Evolutionary conservation across 2,797 vertebrate species (phyloP), one percentile per base, ranked within the genome.

Genomic region (Sciaenops ocellatus): DNA sequence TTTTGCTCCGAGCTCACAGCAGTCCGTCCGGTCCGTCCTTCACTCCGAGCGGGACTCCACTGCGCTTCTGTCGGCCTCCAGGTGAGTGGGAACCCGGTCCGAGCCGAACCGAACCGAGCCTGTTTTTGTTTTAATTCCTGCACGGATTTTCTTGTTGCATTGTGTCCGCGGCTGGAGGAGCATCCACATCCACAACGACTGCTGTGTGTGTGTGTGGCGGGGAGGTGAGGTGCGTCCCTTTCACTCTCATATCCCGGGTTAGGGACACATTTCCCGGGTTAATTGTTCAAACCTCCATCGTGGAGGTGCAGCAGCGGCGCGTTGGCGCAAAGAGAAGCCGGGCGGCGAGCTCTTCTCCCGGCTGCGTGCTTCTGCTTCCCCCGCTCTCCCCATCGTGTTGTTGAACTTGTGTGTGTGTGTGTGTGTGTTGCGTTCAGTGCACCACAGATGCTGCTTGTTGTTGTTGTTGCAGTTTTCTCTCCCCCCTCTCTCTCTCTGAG

Each of bases 11-110:
- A 83, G 84, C 82, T 68, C 69, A 18, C 80, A 34, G 61, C 80
- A 50, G 60, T 75, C 78, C 52, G 67, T 76, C 75, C 73, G 82
- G 82, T 74, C 78, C 73, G 82, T 91, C 82, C 89, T 88, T 69
- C 79, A 59, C 80, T 79, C 52, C 71, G 60, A 88, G 67, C 90
- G 59, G 85, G 87, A 88, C 89, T 78, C 74, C 73, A 28, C 56
- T 51, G 87, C 79, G 42, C 83, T 63, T 85, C 74, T 64, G 48
- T 74, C 83, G 75, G 81, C 85, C 75, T 77, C 18, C 82, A 91
- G 92, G 92, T 93, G 82, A 92, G 92, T 73, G 38, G 1, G 3
- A 1, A 1, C 6, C 87, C 67, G 76, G 30, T 6, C 7, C 57
- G 20, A 6, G 6, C 20, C 12, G 16, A 9, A 0, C 30, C 18